Base-by-base conservation (phyloP, 1,140 invertebrate genomes). In the Meloidogyne floridensis region DNA sequence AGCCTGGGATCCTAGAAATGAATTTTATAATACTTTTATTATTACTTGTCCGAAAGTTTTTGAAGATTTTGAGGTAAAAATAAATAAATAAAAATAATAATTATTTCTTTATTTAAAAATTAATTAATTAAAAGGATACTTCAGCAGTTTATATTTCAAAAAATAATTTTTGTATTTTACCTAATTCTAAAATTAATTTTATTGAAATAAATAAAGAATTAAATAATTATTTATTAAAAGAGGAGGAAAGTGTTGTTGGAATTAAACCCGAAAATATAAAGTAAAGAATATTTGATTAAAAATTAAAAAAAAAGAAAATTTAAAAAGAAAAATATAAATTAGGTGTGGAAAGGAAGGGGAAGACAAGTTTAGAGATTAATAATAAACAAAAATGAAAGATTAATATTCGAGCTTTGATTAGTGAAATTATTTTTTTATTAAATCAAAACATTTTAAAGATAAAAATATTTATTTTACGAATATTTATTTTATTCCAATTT, bases 1-100 rank as follows among this genome's bases (percentile, higher is more conserved):
- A 51, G 87, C 82, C 1, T 88, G 87, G 87, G 87, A 90, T 82
- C 88, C 88, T 10, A 81, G 87, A 72, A 76, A 80, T 20, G 72
- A 77, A 3, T 89, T 89, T 80, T 89, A 89, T 80, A 83, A 90
- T 71, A 77, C 86, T 8, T 84, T 78, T 47, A 75, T 89, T 10
- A 83, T 89, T n/a, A 84, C 88, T 11, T 89, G 88, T 82, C 87
- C 87, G 4, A 77, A 89, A 43, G 82, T 86, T 6, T 8, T 15
- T 18, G 15, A 47, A 78, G 20, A 78, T 56, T 75, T 82, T 72
- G 59, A 32, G 32, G 53, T 75, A 69, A 18, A 82, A 71, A 85
- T 71, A 9, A 15, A 20, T 42, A 13, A 75, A 73, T 51, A 53
- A 53, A 8, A 6, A 82, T 56, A 69, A 13, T 5, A 56, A 10